Conservation (phyloP, 2,113 vertebrate species). For the Orientallactaga bullata region DNA sequence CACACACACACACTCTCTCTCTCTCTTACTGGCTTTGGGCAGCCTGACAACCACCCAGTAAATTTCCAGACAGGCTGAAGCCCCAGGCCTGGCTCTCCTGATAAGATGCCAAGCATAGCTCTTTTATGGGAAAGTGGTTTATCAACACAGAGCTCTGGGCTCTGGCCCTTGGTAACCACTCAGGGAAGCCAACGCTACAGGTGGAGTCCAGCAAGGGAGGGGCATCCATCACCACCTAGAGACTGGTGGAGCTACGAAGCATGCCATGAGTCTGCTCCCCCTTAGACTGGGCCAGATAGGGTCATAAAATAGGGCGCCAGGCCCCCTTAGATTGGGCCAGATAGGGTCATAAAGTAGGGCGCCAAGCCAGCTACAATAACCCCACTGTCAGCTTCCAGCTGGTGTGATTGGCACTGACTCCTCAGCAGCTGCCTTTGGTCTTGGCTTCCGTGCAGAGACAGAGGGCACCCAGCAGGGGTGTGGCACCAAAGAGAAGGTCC, state of each 20-base stretch:
- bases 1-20: no score
- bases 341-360: background rate
- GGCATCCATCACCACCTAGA: background rate
- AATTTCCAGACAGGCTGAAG: conserved; percentile 5
- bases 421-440: background rate
- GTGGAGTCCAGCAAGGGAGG: fast-evolving
- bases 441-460: background rate
- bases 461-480: background rate
- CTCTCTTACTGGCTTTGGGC: background rate
- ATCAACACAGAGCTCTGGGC: background rate
- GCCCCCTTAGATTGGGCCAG: background rate
- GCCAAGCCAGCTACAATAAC: background rate
- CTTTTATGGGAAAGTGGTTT: background rate
- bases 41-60: background rate
- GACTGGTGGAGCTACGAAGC: background rate
- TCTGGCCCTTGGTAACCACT: background rate
- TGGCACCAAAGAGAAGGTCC: background rate
- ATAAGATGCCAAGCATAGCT: background rate
- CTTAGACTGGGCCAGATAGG: background rate
- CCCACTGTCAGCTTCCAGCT: background rate
- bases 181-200: background rate
- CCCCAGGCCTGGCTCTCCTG: background rate
- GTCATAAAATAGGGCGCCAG: no score
- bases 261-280: background rate
- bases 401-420: background rate